Evolutionary conservation across 2,113 vertebrate species (phyloP).

Genomic region (Nematolebias whitei): DNA sequence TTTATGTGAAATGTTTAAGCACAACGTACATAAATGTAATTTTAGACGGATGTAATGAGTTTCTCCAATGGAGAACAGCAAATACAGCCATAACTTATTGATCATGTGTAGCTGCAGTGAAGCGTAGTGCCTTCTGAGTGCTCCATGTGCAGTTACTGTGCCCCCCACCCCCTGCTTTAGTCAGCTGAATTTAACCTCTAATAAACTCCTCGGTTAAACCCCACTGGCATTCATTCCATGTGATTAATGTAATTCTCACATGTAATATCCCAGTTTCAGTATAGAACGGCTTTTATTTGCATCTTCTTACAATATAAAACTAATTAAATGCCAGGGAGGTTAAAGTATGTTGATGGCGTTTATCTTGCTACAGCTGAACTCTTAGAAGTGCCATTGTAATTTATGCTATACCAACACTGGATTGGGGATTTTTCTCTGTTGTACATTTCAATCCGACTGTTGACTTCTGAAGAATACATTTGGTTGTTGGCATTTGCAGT

Average conservation of each 20-base stretch:
- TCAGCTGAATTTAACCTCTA: constrained; percentile 21
- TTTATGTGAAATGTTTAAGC: constrained; percentile 22
- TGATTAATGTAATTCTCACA: constrained; percentile 9
- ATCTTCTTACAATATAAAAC: constrained; percentile 21
- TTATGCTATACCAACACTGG: constrained; percentile 38
- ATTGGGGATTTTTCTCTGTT: constrained; percentile 16
- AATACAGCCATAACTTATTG: constrained; percentile 15
- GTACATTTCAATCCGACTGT: constrained; percentile 13
- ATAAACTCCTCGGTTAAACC: constrained; percentile 9
- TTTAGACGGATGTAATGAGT: constrained; percentile 19
- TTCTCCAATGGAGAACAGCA: constrained; percentile 44
- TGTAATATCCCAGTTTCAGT: constrained; percentile 34
- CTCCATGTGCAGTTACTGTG: constrained; percentile 16
- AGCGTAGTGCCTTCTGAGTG: constrained; percentile 34
- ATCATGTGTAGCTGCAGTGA: constrained; percentile 5
- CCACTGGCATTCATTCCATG: constrained; percentile 14
- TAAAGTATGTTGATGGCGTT: constrained; percentile 10
- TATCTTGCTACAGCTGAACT: constrained; percentile 23
- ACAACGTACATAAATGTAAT: constrained; percentile 8
- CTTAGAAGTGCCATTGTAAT: constrained; percentile 17
- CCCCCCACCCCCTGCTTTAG: constrained; percentile 18
- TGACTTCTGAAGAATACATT: background rate
- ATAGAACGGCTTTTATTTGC: constrained; percentile 25
- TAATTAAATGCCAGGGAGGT: constrained; percentile 8
- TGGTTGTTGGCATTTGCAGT: background rate